Evolutionary conservation across 1,140 invertebrate genomes (phyloP), one percentile per base, ranked within the genome.

Genomic region (Ceratina japonica): DNA sequence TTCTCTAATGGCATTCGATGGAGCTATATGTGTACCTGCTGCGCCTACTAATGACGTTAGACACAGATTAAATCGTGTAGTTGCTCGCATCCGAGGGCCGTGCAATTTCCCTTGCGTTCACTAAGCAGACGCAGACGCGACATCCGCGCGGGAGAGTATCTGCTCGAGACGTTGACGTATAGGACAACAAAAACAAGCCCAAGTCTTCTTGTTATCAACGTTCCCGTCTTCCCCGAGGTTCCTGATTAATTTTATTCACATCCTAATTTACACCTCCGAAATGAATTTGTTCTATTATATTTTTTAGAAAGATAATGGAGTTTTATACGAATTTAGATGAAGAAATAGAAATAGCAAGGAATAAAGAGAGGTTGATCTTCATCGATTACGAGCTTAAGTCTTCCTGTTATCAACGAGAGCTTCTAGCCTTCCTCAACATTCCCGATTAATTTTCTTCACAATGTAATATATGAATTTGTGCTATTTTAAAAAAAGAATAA

Each of bases 21-120:
- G 20, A 16, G 63, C 51, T 8, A 2, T 15, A n/a, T n/a, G n/a
- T n/a, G n/a, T n/a, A 16, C n/a, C 62, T 44, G 8, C 27, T 22
- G 31, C 18, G 37, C 22, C 68, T 68, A 59, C 10, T 51, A 68
- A 51, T 51, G 31, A 3, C 13, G 16, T 75, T 68, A 68, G 63
- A 49, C 20, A 8, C 1, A 31, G 54, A 59, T 75, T 59, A 75
- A 68, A 59, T 51, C 63, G 20, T 54, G 15, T 58, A 58, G 4
- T 75, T 68, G 52, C 63, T 51, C 13, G 52, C 49, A 37, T 59
- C 63, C 16, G 15, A 5, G 37, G 37, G 37, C 37, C 37, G 10
- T 10, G 37, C 37, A 44, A 44, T 44, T 44, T 44, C 37, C 37
- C 5, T 44, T 44, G 37, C 37, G 37, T 44, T 44, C 37, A 44